Percentiles rank a stretch among this genome's conserved stretches.
These are phyloP conservation scores for Samia ricini DNA, from an alignment of 1,140 invertebrate species.

Conservation along the genomic window DNA sequence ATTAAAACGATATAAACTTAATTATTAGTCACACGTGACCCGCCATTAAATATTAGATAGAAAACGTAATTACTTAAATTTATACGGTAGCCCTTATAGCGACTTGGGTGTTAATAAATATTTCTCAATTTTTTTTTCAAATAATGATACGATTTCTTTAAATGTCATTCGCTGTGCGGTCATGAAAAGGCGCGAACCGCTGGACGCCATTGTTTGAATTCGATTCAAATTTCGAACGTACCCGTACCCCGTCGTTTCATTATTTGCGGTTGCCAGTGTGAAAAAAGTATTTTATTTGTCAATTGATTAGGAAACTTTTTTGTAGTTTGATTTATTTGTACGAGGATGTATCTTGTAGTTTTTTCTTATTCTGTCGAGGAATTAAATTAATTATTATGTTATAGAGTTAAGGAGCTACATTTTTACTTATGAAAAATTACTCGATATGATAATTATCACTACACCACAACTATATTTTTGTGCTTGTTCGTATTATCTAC, in stretches of 20 bases:
- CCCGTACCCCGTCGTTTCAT: conserved; percentile 57
- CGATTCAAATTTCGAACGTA: conserved; percentile 61
- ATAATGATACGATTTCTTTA: conserved; percentile 31
- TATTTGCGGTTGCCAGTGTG: conserved; percentile 63
- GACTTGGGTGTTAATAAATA: not conserved
- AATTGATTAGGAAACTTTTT: conserved; percentile 50
- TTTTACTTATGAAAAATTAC: no score
- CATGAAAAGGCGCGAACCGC: conserved; percentile 58
- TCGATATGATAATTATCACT: no score
- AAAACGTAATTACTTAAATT: conserved; percentile 20
- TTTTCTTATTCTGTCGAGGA: not conserved
- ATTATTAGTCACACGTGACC: conserved; percentile 26
- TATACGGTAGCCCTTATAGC: conserved; percentile 55
- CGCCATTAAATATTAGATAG: not conserved
- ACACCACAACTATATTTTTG: no score
- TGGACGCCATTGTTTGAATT: conserved; percentile 58
- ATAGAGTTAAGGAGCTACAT: not conserved
- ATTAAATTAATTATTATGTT: not conserved
- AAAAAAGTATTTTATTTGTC: conserved; percentile 53
- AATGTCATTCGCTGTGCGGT: conserved; percentile 58
- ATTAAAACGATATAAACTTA: not conserved
- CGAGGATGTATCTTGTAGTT: not conserved
- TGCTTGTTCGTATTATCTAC: no score
- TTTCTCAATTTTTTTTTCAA: not conserved
- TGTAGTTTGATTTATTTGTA: conserved; percentile 29